phyloP scores from a whole-genome alignment of 2,113 vertebrate genomes.

The Seriola aureovittata region DNA sequence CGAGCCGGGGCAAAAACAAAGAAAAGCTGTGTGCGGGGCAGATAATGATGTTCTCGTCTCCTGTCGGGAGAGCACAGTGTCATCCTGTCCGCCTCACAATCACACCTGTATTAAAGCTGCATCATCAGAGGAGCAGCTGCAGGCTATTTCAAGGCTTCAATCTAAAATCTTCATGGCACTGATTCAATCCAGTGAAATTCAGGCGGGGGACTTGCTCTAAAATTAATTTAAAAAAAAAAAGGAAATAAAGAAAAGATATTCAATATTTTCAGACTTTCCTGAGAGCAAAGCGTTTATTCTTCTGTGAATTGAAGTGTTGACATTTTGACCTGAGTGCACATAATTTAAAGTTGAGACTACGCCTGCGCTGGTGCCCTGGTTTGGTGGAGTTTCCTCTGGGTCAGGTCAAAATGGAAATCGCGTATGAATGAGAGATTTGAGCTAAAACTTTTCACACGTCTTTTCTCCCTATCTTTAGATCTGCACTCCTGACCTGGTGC shows the following conservation, averaged over 20 bases:
- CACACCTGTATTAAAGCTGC: not conserved
- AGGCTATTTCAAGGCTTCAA: not conserved
- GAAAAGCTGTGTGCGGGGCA: not conserved
- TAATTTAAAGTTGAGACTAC: not conserved
- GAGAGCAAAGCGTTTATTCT: constrained; percentile 16
- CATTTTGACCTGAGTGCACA: not conserved
- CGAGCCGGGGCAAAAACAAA: not conserved
- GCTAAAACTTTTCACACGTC: not conserved
- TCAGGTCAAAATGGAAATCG: not conserved
- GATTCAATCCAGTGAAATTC: constrained; percentile 24
- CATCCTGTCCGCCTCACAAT: not conserved
- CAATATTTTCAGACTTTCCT: not conserved
- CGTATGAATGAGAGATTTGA: constrained; percentile 1
- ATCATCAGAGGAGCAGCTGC: not conserved
- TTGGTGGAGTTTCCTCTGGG: not conserved
- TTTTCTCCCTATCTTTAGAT: constrained; percentile 85
- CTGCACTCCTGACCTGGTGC: constrained; percentile 96
- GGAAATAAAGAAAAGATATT: not conserved
- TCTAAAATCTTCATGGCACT: not conserved
- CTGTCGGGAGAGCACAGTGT: not conserved
- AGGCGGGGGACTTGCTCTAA: constrained; percentile 7
- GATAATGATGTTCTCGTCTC: constrained; percentile 8
- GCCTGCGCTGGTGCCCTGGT: not conserved
- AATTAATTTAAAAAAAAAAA: not conserved
- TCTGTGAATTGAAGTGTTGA: constrained; percentile 18